Conservation (phyloP, 2,113 vertebrate genomes). For the Anthoscopus minutus region DNA sequence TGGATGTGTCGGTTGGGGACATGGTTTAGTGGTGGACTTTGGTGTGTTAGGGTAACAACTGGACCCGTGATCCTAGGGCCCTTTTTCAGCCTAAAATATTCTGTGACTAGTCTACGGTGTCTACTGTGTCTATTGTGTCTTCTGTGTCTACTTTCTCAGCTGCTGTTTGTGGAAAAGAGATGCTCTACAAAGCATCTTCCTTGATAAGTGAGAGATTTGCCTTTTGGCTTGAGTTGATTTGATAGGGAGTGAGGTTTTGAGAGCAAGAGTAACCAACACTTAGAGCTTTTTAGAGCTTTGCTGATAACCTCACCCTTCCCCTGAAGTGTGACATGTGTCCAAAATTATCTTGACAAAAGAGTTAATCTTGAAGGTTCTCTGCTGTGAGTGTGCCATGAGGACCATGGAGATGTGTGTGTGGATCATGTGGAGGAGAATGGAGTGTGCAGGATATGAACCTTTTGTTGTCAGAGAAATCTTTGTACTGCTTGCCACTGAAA, state of each 20-base stretch:
- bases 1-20: rapidly evolving
- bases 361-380: neutral
- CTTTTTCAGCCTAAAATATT: neutral
- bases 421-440: neutral
- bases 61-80: neutral
- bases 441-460: neutral
- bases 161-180: neutral
- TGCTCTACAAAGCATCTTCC: neutral
- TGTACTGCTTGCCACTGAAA: neutral
- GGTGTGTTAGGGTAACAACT: neutral
- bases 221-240: neutral
- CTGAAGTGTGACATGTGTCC: neutral
- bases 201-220: neutral
- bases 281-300: neutral
- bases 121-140: too few relatives aligned
- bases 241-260: neutral
- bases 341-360: neutral
- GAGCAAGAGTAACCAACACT: neutral
- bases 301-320: neutral
- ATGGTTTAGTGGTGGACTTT: neutral
- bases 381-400: neutral
- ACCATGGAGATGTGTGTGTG: neutral
- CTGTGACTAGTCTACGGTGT: too few relatives aligned
- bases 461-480: neutral
- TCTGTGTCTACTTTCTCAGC: neutral